Evolutionary conservation across 2,888 invertebrate species (phyloP).

Genomic region (Ormyrus labotus): DNA sequence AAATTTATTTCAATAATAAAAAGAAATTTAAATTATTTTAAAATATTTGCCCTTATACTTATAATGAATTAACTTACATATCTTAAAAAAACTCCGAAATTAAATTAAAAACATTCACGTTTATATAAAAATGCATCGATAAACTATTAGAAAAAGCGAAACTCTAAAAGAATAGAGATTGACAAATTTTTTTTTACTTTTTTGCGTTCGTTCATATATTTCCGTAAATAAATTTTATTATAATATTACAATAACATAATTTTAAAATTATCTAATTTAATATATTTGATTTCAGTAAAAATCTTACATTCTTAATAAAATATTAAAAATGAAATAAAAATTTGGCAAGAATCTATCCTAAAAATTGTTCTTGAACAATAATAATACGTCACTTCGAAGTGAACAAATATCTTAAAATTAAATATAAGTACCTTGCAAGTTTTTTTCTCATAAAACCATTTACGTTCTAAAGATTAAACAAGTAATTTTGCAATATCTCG

Average conservation of each 20-base stretch:
- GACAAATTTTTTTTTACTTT: background rate
- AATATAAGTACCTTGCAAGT: conserved; percentile 4
- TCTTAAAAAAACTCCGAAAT: too few relatives aligned
- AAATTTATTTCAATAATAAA: too few relatives aligned
- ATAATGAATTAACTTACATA: too few relatives aligned
- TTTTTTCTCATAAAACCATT: background rate
- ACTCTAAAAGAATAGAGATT: conserved; percentile 4
- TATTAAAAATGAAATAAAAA: conserved; percentile 18
- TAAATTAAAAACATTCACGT: background rate
- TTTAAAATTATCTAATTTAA: conserved; percentile 24
- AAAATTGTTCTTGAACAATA: too few relatives aligned
- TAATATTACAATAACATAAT: conserved; percentile 24
- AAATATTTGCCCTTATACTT: too few relatives aligned
- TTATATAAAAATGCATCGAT: background rate
- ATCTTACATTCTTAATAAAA: conserved; percentile 20
- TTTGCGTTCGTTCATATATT: background rate
- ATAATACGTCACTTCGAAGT: too few relatives aligned
- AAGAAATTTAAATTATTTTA: background rate
- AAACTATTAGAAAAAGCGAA: conserved; percentile 9
- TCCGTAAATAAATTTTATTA: conserved; percentile 13
- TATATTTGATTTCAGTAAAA: conserved; percentile 24
- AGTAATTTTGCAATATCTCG: conserved; percentile 11
- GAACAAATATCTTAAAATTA: background rate
- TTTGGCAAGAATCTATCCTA: conserved; percentile 12
- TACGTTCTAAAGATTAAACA: background rate